These are phyloP conservation scores for Thomomys bottae DNA, from an alignment of 2,113 vertebrate species.

Conservation along the genomic window DNA sequence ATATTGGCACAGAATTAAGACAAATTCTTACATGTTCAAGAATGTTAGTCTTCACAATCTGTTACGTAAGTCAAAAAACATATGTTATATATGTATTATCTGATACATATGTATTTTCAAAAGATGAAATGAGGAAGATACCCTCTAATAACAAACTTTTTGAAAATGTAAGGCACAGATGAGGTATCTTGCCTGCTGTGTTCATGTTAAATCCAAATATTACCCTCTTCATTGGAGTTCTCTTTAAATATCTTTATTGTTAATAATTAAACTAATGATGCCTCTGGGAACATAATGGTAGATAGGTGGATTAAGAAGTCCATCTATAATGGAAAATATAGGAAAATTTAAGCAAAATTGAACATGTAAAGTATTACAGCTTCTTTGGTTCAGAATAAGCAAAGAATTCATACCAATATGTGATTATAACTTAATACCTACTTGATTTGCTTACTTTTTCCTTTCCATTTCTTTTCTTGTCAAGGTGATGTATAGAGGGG, in stretches of 20 bases:
- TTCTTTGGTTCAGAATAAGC: conserved; percentile 17
- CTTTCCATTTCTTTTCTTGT: too few relatives aligned
- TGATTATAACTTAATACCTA: background rate
- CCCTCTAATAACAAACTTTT: conserved; percentile 58
- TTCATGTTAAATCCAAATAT: conserved; percentile 12
- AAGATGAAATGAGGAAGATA: conserved; percentile 51
- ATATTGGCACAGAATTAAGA: conserved; percentile 69
- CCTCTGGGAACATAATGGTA: background rate
- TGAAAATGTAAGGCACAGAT: conserved; percentile 51
- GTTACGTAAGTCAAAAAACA: conserved; percentile 56
- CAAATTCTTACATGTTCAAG: conserved; percentile 63
- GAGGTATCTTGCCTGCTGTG: background rate
- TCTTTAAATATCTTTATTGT: conserved; percentile 66
- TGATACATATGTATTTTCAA: conserved; percentile 5
- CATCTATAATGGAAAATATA: background rate
- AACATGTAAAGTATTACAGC: background rate
- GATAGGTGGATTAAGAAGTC: conserved; percentile 32
- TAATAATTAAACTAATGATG: conserved; percentile 64
- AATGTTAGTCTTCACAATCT: conserved; percentile 73
- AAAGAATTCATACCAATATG: background rate
- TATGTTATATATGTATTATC: conserved; percentile 29
- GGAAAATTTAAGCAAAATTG: background rate
- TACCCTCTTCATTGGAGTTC: conserved; percentile 55
- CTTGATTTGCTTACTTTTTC: background rate
- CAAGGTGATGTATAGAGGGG: too few relatives aligned